Evolutionary conservation across 2,888 invertebrate species (phyloP), one percentile per base, ranked within the genome.

Genomic region (Cerastis leucographa): DNA sequence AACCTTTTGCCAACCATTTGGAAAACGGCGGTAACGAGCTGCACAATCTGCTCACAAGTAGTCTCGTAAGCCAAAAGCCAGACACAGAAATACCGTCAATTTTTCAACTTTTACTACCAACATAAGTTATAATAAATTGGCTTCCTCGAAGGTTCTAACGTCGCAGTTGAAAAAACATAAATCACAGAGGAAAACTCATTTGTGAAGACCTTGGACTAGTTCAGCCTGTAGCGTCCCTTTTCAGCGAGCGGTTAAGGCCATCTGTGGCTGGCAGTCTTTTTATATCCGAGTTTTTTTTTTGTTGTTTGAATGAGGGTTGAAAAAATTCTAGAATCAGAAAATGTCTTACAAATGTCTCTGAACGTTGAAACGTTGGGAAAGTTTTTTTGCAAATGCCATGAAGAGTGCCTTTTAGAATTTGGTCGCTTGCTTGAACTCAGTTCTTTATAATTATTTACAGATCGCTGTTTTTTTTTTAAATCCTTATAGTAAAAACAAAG

Each of bases 131-230:
- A 78, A 85, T 69, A 78, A 80, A 86, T 80, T 71, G 72, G 66
- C 66, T 71, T 56, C 51, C 66, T 49, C 51, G 68, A 71, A 80
- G 51, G 70, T 64, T 76, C 40, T 40, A 46, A 40, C 76, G 51
- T 56, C 71, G 71, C 64, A 65, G 84, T 69, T 59, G 71, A 81
- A 75, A 80, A 85, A 87, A 40, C 73, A 82, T 87, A 85, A 87
- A 84, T 85, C 87, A 85, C 72, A 79, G 69, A 69, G 70, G 66
- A 74, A 77, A 81, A 62, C 82, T 80, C 76, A 76, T 84, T 85
- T 78, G 46, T 2, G 29, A 35, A 66, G 86, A 82, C 87, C 87
- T 87, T 87, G 87, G 59, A 61, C 84, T 78, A 84, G 44, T 85
- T 81, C 49, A 35, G 49, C 29, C 35, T 73, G 70, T 67, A 61